A percentile compares a stretch with the other conserved stretches of the same genome.
phyloP scores from a whole-genome alignment of 2,888 invertebrate species.

The Bombylius major region DNA sequence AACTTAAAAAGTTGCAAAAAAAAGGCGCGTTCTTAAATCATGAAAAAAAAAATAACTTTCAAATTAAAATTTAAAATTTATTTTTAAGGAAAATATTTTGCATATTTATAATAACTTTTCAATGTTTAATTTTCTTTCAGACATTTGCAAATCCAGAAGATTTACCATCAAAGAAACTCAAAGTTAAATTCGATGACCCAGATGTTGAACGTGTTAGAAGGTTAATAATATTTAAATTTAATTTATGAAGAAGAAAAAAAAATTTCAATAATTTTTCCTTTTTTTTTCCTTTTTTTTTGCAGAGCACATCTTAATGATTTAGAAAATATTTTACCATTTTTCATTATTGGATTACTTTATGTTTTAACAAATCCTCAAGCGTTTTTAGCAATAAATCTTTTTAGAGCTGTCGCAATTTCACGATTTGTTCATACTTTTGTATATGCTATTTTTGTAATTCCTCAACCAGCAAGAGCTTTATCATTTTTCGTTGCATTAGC shows the following conservation, averaged over 20 bases:
- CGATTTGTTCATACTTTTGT: constrained; percentile 43
- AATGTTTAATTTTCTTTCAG: constrained; percentile 25
- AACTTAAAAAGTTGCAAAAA: no score
- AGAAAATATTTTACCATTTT: constrained; percentile 46
- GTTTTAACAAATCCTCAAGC: constrained; percentile 39
- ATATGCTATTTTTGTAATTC: constrained; percentile 41
- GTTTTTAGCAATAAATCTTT: constrained; percentile 38
- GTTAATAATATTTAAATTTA: constrained; percentile 10
- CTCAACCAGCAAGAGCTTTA: constrained; percentile 42
- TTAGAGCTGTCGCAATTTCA: constrained; percentile 40
- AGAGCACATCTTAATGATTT: constrained; percentile 49
- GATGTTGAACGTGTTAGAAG: constrained; percentile 42
- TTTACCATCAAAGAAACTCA: constrained; percentile 26
- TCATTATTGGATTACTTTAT: constrained; percentile 40
- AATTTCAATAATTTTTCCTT: background rate
- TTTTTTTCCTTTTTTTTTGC: constrained; percentile 14
- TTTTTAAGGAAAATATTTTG: no score
- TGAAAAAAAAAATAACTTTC: no score
- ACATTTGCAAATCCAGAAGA: constrained; percentile 47
- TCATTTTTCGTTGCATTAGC: constrained; percentile 35
- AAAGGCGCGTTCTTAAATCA: no score
- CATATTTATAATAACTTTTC: no score
- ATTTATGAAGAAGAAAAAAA: no score
- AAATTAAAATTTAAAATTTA: no score
- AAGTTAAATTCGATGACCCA: constrained; percentile 37